These are phyloP conservation scores for Zoroaster sp. DNA, from an alignment of 53 echinoderm and acorn worm species.

Conservation along the genomic window DNA sequence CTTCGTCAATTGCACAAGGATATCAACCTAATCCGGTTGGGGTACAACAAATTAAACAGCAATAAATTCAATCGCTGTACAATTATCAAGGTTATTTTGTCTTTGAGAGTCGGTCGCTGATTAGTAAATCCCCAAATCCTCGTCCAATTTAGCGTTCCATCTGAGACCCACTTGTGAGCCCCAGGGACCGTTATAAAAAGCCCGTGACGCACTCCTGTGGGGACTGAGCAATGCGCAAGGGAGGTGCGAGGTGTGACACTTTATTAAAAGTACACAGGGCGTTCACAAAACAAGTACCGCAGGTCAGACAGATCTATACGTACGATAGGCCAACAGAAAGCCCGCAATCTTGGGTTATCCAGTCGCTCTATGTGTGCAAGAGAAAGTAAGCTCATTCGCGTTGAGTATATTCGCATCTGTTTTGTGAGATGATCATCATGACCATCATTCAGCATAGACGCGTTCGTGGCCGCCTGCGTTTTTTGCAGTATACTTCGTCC, in stretches of 20 bases:
- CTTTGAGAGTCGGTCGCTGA: neutral
- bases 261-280: too few species aligned
- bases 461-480: too few species aligned
- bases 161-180: conserved; percentile 1
- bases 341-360: too few species aligned
- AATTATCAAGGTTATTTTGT: neutral
- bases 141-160: neutral
- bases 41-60: neutral
- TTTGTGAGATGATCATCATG: too few species aligned
- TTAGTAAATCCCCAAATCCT: conserved; percentile 40
- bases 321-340: too few species aligned
- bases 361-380: too few species aligned
- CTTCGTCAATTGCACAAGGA: conserved; percentile 27
- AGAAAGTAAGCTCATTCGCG: too few species aligned
- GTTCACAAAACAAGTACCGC: neutral
- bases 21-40: neutral
- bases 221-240: neutral
- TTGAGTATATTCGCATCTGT: too few species aligned
- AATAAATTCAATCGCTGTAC: conserved; percentile 6
- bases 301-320: too few species aligned
- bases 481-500: too few species aligned
- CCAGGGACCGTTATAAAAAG: conserved; percentile 25
- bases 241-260: neutral
- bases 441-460: too few species aligned
- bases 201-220: conserved; percentile 3